These are phyloP conservation scores for Scaptomyza reducta DNA, from an alignment of 2,888 invertebrate species.

Conservation along the genomic window DNA sequence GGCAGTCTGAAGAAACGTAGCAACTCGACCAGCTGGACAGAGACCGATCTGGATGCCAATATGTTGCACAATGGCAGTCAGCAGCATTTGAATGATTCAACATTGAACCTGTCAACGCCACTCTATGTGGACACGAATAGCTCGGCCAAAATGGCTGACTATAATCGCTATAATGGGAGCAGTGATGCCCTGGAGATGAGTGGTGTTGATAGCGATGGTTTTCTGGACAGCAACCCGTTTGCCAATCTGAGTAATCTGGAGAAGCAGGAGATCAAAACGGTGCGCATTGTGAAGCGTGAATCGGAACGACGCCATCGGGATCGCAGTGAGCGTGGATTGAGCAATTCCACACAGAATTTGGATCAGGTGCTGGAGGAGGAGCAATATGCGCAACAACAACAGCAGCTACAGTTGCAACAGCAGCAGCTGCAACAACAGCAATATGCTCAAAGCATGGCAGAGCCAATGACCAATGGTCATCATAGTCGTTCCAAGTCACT, in stretches of 20 bases:
- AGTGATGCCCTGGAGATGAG: slow-evolving; percentile 83
- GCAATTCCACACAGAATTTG: slow-evolving; percentile 83
- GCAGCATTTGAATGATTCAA: slow-evolving; percentile 86
- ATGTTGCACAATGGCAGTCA: slow-evolving; percentile 88
- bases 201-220: slow-evolving; percentile 83
- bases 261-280: slow-evolving; percentile 95
- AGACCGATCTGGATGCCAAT: slow-evolving; percentile 94
- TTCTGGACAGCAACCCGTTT: slow-evolving; percentile 82
- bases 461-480: slow-evolving; percentile 73
- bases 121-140: slow-evolving; percentile 89
- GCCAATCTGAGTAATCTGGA: slow-evolving; percentile 89
- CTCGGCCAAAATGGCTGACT: slow-evolving; percentile 78
- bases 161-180: slow-evolving; percentile 81
- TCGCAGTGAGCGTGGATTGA: slow-evolving; percentile 88
- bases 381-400: slow-evolving; percentile 62
- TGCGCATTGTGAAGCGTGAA: slow-evolving; percentile 95
- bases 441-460: slow-evolving; percentile 71
- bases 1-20: slow-evolving; percentile 86
- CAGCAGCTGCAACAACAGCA: slow-evolving; percentile 45
- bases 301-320: slow-evolving; percentile 94
- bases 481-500: slow-evolving; percentile 86
- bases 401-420: slow-evolving; percentile 27
- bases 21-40: slow-evolving; percentile 90
- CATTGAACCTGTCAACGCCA: slow-evolving; percentile 85
- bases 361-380: slow-evolving; percentile 84